Base-by-base conservation (phyloP, 1,140 invertebrate species). In the Cherax destructor region DNA sequence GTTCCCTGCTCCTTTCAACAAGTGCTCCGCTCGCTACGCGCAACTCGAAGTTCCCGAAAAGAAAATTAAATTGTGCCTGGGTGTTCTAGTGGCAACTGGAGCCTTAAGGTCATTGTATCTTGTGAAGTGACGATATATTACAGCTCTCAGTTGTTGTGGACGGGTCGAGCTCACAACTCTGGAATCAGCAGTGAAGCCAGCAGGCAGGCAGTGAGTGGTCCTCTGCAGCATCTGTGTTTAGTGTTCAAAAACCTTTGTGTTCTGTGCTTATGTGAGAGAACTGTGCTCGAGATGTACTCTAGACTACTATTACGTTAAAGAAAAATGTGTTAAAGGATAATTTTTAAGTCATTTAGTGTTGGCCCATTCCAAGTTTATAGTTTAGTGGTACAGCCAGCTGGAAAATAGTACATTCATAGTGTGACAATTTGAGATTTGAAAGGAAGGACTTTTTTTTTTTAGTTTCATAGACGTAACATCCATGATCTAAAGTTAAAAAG, bases 31-130 rank as follows among this genome's bases (percentile, higher is more conserved):
- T 41, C 30, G 30, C 30, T 41, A 41, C 30, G 30, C 30, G 30
- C 30, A 41, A 41, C 30, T 41, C 30, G 30, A 41, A 41, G 30
- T 0, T 41, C 30, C 30, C 30, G 30, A 41, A 0, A 41, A 41
- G 30, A 41, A 41, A 41, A 41, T 41, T 41, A 41, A 41, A 41
- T 41, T 41, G 24, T 74, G 69, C 21, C 6, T 7, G 69, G n/a
- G 69, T 30, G 9, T 74, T 6, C 7, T 74, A 30, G n/a, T 74
- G 69, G 69, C 69, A 74, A 74, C 24, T 30, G 24, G 13, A 74
- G n/a, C 69, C n/a, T 74, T 74, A n/a, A 30, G 69, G 69, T 74
- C 69, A 74, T 74, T 74, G 69, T 74, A 30, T 74, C 30, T 74
- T 10, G 69, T 74, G 69, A 74, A 74, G 69, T 74, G 69, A n/a